Conservation (phyloP, 2,888 invertebrate genomes). For the Alviniconcha strummeri region DNA sequence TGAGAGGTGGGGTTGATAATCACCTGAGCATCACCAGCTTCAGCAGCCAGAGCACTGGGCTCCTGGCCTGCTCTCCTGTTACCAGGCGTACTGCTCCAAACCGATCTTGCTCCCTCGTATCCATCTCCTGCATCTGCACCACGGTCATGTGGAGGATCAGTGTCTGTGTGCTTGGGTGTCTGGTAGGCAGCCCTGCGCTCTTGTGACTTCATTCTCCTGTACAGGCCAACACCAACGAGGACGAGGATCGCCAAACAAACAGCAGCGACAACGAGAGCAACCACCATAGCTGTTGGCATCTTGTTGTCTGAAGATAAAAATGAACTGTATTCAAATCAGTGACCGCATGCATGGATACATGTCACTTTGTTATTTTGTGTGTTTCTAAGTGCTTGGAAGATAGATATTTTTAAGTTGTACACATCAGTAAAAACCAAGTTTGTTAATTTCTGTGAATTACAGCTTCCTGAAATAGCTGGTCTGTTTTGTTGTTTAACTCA, state of each 20-base stretch:
- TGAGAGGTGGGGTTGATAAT: not conserved
- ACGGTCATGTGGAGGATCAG: not conserved
- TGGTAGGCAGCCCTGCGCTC: not conserved
- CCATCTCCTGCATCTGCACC: too few relatives aligned
- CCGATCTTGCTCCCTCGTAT: not conserved
- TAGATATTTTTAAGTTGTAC: not conserved
- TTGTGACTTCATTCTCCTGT: not conserved
- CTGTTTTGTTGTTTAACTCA: not conserved
- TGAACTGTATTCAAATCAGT: not conserved
- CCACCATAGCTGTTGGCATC: not conserved
- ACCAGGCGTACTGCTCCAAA: not conserved
- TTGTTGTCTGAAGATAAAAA: not conserved
- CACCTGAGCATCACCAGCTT: not conserved
- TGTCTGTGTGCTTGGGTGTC: not conserved
- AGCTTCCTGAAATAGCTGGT: too few relatives aligned
- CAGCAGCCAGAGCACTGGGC: not conserved
- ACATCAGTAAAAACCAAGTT: not conserved
- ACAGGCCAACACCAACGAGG: not conserved
- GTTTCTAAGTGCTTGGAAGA: not conserved
- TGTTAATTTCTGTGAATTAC: too few relatives aligned
- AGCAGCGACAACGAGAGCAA: not conserved
- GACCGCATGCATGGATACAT: too few relatives aligned
- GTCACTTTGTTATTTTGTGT: too few relatives aligned
- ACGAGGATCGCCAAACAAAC: constrained; percentile 1
- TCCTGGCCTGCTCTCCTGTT: not conserved